These are phyloP conservation scores for Lycophotia porphyrea DNA, from an alignment of 2,888 invertebrate genomes.

Conservation along the genomic window DNA sequence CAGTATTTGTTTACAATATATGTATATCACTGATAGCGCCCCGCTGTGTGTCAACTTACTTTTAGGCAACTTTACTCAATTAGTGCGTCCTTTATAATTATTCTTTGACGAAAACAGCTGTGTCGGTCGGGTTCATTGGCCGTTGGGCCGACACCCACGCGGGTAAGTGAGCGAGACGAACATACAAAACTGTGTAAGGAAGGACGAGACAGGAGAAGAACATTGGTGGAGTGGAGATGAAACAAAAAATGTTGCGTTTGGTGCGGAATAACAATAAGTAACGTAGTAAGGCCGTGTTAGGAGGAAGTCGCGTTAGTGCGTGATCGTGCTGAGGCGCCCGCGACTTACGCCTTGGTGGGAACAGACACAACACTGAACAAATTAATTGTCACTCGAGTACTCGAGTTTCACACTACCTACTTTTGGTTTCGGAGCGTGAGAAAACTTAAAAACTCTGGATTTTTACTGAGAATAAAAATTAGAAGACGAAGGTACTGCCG, in stretches of 20 bases:
- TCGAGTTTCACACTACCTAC: too few relatives aligned
- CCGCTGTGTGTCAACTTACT: conserved; percentile 45
- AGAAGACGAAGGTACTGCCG: neutral
- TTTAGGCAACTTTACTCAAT: conserved; percentile 62
- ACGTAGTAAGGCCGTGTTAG: conserved; percentile 45
- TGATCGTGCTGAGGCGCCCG: conserved; percentile 36
- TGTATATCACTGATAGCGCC: conserved; percentile 26
- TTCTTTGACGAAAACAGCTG: conserved; percentile 81
- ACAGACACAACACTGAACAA: conserved; percentile 9
- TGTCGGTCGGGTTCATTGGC: conserved; percentile 77
- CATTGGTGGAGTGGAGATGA: conserved; percentile 72
- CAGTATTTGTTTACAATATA: conserved; percentile 49
- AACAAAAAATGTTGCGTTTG: conserved; percentile 72
- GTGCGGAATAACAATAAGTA: conserved; percentile 76
- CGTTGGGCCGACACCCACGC: conserved; percentile 78
- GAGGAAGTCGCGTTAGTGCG: conserved; percentile 57
- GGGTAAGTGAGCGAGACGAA: conserved; percentile 67
- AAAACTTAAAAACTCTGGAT: neutral
- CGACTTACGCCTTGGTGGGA: conserved; percentile 5
- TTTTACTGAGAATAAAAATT: neutral
- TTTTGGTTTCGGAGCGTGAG: neutral
- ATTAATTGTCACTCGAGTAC: conserved; percentile 2
- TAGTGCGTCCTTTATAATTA: conserved; percentile 69
- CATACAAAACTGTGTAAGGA: conserved; percentile 54
- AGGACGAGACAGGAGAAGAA: conserved; percentile 66